Base-by-base conservation (phyloP, 2,888 invertebrate species). In the Agrypnus murinus region DNA sequence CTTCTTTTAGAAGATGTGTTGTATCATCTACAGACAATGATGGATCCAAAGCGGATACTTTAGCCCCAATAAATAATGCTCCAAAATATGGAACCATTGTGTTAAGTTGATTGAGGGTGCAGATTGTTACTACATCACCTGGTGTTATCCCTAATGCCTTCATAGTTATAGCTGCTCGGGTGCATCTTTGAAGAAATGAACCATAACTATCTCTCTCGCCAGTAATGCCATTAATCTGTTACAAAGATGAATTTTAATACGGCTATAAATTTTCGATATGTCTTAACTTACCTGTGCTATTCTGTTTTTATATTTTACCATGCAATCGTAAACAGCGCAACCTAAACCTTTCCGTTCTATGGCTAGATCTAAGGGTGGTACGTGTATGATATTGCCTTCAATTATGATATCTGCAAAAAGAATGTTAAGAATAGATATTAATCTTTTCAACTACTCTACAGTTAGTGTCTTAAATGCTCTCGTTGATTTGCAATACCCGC, bases 111-210 rank as follows among this genome's bases (percentile, higher is more conserved):
- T 86, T 88, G 0, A 84, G 84, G 1, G 85, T 86, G 81, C 88
- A 87, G 0, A 87, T 72, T 0, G 84, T 77, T 58, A 89, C 83
- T 1, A 88, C 84, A 72, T 88, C 88, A 0, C 86, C 86, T 1
- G 74, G 70, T 45, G 81, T 74, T 1, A 88, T 69, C 5, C 87
- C 87, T 31, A 34, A 40, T 8, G 81, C 82, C 45, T 71, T 57
- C 59, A 71, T 50, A 1, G 12, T 17, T 1, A 64, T 40, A 2
- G 69, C 69, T 14, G 68, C 45, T 1, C 62, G 36, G 10, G 45
- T 40, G 25, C 40, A 55, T 7, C 72, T 50, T n/a, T 31, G 19
- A 1, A 60, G 40, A 4, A 72, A 80, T 4, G 86, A 84, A 0
- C 77, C 81, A 46, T 80, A 84, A 0, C 85, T 87, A 74, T 87